A percentile compares a stretch with the other conserved stretches of the same genome.
Evolutionary conservation across 2,888 invertebrate species (phyloP).

Genomic region (Pteria penguin): DNA sequence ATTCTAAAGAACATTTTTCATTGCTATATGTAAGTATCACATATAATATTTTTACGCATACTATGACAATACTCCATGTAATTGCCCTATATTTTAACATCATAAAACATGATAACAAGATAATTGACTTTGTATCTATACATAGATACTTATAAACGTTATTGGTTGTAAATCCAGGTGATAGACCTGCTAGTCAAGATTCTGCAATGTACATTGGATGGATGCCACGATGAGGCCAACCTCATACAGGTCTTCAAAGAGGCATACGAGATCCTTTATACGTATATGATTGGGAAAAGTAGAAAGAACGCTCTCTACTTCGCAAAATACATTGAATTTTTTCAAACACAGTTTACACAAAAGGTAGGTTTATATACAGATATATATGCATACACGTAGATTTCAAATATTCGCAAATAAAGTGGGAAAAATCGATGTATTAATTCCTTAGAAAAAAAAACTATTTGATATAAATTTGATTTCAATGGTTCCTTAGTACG

Average conservation of each 20-base stretch:
- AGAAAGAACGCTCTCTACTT: constrained; percentile 80
- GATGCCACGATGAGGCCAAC: constrained; percentile 76
- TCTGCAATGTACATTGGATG: constrained; percentile 76
- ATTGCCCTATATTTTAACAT: too few relatives aligned
- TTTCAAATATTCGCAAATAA: too few relatives aligned
- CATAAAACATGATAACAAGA: too few relatives aligned
- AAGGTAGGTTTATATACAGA: constrained; percentile 71
- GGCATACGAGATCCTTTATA: constrained; percentile 79
- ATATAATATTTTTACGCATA: not conserved
- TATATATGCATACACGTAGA: too few relatives aligned
- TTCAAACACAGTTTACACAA: constrained; percentile 80
- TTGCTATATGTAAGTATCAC: not conserved
- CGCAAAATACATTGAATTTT: constrained; percentile 80
- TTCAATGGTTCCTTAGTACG: too few relatives aligned
- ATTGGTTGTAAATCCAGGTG: constrained; percentile 72
- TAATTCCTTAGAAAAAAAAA: too few relatives aligned
- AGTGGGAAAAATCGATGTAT: too few relatives aligned
- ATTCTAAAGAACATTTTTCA: not conserved
- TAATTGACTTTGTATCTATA: too few relatives aligned
- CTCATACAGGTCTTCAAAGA: constrained; percentile 79
- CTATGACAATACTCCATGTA: too few relatives aligned
- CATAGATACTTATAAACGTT: not conserved
- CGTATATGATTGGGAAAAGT: constrained; percentile 80
- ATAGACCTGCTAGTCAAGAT: constrained; percentile 79
- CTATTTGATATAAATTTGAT: too few relatives aligned